Conservation (phyloP, 2,113 vertebrate species). For the Nycticryphes semicollaris region DNA sequence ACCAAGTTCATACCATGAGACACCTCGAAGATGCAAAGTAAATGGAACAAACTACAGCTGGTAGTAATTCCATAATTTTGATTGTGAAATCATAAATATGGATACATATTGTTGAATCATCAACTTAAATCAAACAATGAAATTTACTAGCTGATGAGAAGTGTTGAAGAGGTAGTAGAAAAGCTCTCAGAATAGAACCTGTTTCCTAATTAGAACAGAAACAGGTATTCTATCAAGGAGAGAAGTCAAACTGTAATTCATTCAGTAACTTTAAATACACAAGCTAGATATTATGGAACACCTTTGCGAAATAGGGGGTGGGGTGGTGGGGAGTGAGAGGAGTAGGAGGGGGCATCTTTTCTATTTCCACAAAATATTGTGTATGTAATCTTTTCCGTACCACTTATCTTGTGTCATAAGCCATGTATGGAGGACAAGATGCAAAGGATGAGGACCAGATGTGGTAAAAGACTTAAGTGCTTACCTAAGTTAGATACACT, state of each 20-base stretch:
- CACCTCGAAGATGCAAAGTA: not conserved
- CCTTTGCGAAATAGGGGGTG: not conserved
- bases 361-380: not conserved
- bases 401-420: not conserved
- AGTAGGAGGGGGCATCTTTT: not conserved
- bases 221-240: not conserved
- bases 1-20: not conserved
- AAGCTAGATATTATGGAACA: not conserved
- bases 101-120: slow-evolving; percentile 8
- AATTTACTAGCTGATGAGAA: slow-evolving; percentile 22
- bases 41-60: not conserved
- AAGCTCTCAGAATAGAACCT: slow-evolving; percentile 4
- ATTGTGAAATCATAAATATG: slow-evolving; percentile 31
- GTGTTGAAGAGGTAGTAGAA: not conserved
- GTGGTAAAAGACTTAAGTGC: not conserved
- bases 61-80: slow-evolving; percentile 1
- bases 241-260: not conserved
- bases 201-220: slow-evolving; percentile 19
- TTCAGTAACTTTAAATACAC: not conserved
- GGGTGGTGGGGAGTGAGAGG: too few species aligned
- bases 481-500: not conserved
- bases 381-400: not conserved
- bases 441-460: not conserved
- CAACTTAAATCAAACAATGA: slow-evolving; percentile 7
- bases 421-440: not conserved